Base-by-base conservation (phyloP, 2,888 invertebrate species). In the Lutraria lutraria region DNA sequence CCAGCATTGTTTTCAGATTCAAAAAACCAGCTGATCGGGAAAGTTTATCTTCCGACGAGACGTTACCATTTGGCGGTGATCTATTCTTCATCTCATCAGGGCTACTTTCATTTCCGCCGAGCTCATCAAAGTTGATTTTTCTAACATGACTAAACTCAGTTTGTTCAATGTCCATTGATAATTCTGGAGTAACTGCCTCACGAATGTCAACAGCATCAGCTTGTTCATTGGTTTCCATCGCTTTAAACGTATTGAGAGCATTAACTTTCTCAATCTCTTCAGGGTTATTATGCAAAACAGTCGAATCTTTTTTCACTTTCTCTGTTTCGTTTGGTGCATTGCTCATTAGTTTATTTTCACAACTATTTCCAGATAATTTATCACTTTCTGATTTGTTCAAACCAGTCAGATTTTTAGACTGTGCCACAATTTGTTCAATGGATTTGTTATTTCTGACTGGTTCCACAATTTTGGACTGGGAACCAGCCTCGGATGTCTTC, bases 11-110 rank as follows among this genome's bases (percentile, higher is more conserved):
- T 60, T 90, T 92, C 12, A 92, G 68, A 54, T 86, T 89, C 16
- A 91, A 56, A 43, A 82, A 87, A 19, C 91, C 92, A 29, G 89
- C 85, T 2, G 92, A 92, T 72, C 91, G 89, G 13, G 92, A 92
- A 19, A 92, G 60, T 54, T 88, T 76, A 29, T 89, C 88, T 16
- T 80, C 76, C 25, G 84, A n/a, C 4, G 13, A 15, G 1, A 72
- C 31, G 21, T 34, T 52, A 60, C 54, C 8, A 29, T 29, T 56
- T 31, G 8, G 21, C 13, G 56, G 29, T 31, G 52, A 31, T 25
- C 15, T 16, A 0, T 31, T 43, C 52, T 72, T 63, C 12, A 0
- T 29, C 0, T 83, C 72, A 63, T 84, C 76, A 19, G 76, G 76
- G 16, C 76, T 63, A 31, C 31, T 79, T 12, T 80, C 29, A 31